Base-by-base conservation (phyloP, 2,797 vertebrate species). In the Poecilia wingei region DNA sequence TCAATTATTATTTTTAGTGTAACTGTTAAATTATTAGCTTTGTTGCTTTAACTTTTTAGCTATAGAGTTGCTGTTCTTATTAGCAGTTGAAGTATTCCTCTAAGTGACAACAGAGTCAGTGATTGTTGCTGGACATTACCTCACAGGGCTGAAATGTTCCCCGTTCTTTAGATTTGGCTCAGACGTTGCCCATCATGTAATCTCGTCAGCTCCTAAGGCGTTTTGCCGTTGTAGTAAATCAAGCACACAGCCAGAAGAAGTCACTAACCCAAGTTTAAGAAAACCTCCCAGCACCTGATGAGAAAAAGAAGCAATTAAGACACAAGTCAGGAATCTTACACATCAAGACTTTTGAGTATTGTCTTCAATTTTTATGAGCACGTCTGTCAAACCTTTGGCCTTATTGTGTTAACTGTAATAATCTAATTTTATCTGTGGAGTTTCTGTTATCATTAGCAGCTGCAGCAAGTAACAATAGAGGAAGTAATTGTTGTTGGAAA, bases 91-190 rank as follows among this genome's bases (percentile, higher is more conserved):
- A 22, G 20, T 3, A 25, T 70, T 61, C 53, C 4, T 64, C 20
- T 18, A 28, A 13, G 2, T 41, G 55, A 74, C 22, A 76, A 5
- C 6, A 46, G 39, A 33, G 8, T 18, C 10, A 43, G 9, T 68
- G 18, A 46, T 14, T 31, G 36, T n/a, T 36, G 25, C 7, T 69
- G 78, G 61, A 61, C 80, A 80, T 18, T 31, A 46, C 73, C 55
- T 33, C 53, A 71, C 18, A 28, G 13, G 18, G 1, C 66, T 70
- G 61, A 13, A 69, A 18, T 12, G 39, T 14, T 46, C 57, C 33
- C n/a, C 20, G 1, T 46, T 36, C 8, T 71, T 74, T 69, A 41
- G 31, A 18, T 20, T 49, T 68, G 31, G 49, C 20, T 51, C 49
- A 51, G 49, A 8, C 49, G 6, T 51, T 22, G 49, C 7, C 49